Conservation (phyloP, 2,797 vertebrate genomes). For the Coregonus suidteri region DNA sequence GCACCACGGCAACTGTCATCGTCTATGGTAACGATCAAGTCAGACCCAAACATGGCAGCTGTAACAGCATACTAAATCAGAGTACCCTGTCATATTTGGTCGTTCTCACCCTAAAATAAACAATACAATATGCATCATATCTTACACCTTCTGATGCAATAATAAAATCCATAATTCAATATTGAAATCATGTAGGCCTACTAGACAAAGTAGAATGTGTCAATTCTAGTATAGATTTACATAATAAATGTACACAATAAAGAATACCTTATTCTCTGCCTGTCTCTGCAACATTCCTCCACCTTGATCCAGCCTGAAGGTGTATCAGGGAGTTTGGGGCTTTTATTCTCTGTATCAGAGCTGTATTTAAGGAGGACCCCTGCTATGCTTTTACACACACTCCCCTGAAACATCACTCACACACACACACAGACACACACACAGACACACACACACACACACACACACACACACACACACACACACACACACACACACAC, state of each 20-base stretch:
- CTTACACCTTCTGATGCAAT: neutral
- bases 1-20: constrained; percentile 94
- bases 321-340: constrained; percentile 34
- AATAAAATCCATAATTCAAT: neutral
- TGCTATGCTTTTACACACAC: constrained; percentile 52
- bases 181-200: neutral
- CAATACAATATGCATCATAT: neutral
- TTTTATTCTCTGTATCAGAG: neutral
- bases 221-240: no score
- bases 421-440: no score
- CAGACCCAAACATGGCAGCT: constrained; percentile 81
- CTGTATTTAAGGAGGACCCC: constrained; percentile 62
- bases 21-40: constrained; percentile 85
- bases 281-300: neutral
- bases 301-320: constrained; percentile 58
- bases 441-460: no score
- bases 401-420: no score
- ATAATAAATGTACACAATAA: neutral
- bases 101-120: neutral
- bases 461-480: no score
- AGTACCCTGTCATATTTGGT: neutral
- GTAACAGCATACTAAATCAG: neutral
- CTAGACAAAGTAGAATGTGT: no score
- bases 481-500: no score
- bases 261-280: neutral